Evolutionary conservation across 2,797 vertebrate species (phyloP).

Genomic region (Mareca strepera): DNA sequence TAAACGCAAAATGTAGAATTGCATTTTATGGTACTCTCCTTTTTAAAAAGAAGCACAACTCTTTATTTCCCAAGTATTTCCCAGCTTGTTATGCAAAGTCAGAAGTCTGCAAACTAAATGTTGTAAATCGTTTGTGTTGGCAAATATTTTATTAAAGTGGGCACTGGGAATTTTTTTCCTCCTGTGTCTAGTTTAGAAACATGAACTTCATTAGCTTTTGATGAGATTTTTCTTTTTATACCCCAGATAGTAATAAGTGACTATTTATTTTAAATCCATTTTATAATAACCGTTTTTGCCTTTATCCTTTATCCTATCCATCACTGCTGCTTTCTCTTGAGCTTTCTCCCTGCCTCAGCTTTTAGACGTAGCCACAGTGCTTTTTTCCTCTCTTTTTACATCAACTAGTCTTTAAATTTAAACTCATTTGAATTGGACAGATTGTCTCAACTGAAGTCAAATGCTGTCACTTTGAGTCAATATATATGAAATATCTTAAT

Average conservation of each 20-base stretch:
- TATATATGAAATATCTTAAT: neutral
- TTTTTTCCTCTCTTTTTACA: neutral
- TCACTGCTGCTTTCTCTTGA: neutral
- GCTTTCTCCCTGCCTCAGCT: neutral
- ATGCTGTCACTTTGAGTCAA: neutral
- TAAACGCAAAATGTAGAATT: neutral
- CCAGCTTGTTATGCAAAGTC: neutral
- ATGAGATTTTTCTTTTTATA: conserved; percentile 11
- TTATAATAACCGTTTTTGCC: neutral
- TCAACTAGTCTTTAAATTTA: neutral
- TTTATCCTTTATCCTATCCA: neutral
- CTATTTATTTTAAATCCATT: conserved; percentile 12
- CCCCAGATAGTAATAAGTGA: neutral
- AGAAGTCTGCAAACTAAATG: neutral
- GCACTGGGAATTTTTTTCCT: neutral
- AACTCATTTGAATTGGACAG: neutral
- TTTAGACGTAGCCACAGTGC: neutral
- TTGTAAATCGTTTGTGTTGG: neutral
- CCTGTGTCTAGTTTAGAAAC: neutral
- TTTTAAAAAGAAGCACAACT: neutral
- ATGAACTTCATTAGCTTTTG: neutral
- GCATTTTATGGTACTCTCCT: neutral
- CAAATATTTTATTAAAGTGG: neutral
- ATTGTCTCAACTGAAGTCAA: conserved; percentile 12
- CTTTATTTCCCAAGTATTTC: neutral